A percentile compares a stretch with the other conserved stretches of the same genome.
Conservation (phyloP, 2,888 invertebrate species). For the Mechanitis messenoides region DNA sequence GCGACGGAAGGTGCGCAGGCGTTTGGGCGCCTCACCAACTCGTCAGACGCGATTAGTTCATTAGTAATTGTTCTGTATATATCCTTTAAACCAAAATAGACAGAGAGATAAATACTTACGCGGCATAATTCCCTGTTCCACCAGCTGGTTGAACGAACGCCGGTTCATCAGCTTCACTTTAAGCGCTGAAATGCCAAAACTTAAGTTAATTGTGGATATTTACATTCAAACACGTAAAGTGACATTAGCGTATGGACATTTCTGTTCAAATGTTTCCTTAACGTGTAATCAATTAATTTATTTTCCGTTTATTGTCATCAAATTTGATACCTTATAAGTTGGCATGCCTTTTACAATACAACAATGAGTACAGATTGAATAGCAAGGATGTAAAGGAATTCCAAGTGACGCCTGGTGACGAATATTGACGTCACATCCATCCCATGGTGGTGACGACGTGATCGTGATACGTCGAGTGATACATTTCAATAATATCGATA, state of each 20-base stretch:
- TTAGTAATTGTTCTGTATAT: slow-evolving; percentile 37
- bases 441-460: slow-evolving; percentile 42
- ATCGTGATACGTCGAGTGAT: slow-evolving; percentile 56
- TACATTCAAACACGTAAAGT: no score
- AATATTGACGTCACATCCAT: slow-evolving; percentile 55
- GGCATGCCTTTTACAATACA: slow-evolving; percentile 48
- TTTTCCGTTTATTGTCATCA: no score
- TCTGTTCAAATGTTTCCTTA: no score
- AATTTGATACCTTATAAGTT: slow-evolving; percentile 3
- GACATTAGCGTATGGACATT: no score
- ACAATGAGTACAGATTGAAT: slow-evolving; percentile 49
- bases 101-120: slow-evolving; percentile 82
- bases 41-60: slow-evolving; percentile 34
- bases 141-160: slow-evolving; percentile 95
- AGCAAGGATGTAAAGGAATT: slow-evolving; percentile 42
- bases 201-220: no score
- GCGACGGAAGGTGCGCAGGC: slow-evolving; percentile 35
- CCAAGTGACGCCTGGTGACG: slow-evolving; percentile 60
- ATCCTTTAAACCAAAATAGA: slow-evolving; percentile 9
- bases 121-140: slow-evolving; percentile 98
- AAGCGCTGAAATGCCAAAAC: slow-evolving; percentile 80
- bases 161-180: slow-evolving; percentile 98
- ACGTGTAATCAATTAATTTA: no score
- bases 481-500: slow-evolving; percentile 53
- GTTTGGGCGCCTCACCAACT: slow-evolving; percentile 34